Base-by-base conservation (phyloP, 2,797 vertebrate species). In the Antennarius maculatus region DNA sequence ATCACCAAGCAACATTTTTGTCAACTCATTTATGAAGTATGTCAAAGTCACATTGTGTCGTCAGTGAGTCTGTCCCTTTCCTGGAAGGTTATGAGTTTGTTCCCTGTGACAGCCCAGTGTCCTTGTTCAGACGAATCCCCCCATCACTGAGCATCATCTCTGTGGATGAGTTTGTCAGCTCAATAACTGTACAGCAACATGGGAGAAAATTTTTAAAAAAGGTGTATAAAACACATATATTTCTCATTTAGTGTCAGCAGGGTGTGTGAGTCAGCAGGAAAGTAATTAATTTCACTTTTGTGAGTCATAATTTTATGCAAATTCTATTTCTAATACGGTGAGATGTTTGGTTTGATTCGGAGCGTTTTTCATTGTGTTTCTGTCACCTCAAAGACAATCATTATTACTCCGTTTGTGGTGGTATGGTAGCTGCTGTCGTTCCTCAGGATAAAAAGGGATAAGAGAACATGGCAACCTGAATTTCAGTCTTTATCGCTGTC, bases 151-250 rank as follows among this genome's bases (percentile, higher is more conserved):
- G 51, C 48, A 2, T 7, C 5, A 12, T 60, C 18, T 59, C 67
- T 23, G 65, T 50, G 58, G 42, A 67, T 12, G 66, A 72, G 65
- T 15, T 52, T 76, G 79, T 83, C 71, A 61, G 76, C 80, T 76
- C 50, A 37, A 10, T 76, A 52, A 60, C 71, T 59, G 79, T 34
- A 27, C 64, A 77, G 64, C 76, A 76, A 81, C 72, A 54, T 12
- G 66, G 68, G 53, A 62, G 61, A 73, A 68, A 12, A 78, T n/a
- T n/a, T n/a, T n/a, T 79, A 77, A 81, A 80, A 84, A 81, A 74
- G 80, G 81, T 72, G 69, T 61, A 66, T 75, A 75, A 68, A 41
- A 54, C 57, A 81, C 73, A 74, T 66, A 61, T 68, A 77, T 86
- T 81, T 66, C 74, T 76, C 69, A 70, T 54, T 41, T 69, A 76